Base-by-base conservation (phyloP, 1,140 invertebrate genomes). In the Tetraneura akinire region DNA sequence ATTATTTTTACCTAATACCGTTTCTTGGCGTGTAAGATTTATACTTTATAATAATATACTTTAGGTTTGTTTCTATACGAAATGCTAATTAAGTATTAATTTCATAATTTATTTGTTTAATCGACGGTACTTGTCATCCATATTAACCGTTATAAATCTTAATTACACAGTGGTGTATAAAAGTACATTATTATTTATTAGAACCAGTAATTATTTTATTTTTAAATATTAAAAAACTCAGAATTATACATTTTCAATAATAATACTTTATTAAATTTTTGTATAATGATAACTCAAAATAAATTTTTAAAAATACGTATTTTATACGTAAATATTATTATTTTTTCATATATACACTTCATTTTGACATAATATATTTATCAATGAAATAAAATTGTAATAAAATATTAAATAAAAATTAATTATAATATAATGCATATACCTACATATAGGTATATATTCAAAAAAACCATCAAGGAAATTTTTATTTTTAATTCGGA, bases 51-150 rank as follows among this genome's bases (percentile, higher is more conserved):
- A n/a, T n/a, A n/a, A 37, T 8, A 8, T 37, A 51, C 14, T 18
- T 8, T 6, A 29, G 0, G 45, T 51, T 8, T 9, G 26, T 51
- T 51, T n/a, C 14, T 71, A 23, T n/a, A 51, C 29, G 23, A 29
- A 29, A 49, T 18, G 42, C 13, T 70, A 70, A 71, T 71, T 71
- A 29, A 71, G 8, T 71, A 71, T 51, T 71, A 49, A 71, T 71
- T 71, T 71, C 51, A 71, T 51, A 71, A 51, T 51, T 71, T 71
- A 71, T 71, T 51, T n/a, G 68, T 51, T 29, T 29, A 29, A 29
- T 71, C 16, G 16, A 71, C 47, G 26, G 47, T 18, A 26, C 68
- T 71, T 71, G 68, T 51, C 47, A 51, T 51, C 47, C 16, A 9
- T 14, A 32, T 9, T 29, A 51, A 49, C 23, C 68, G 18, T 51